Evolutionary conservation across 2,888 invertebrate genomes (phyloP).

Genomic region (Ganaspis brasiliensis): DNA sequence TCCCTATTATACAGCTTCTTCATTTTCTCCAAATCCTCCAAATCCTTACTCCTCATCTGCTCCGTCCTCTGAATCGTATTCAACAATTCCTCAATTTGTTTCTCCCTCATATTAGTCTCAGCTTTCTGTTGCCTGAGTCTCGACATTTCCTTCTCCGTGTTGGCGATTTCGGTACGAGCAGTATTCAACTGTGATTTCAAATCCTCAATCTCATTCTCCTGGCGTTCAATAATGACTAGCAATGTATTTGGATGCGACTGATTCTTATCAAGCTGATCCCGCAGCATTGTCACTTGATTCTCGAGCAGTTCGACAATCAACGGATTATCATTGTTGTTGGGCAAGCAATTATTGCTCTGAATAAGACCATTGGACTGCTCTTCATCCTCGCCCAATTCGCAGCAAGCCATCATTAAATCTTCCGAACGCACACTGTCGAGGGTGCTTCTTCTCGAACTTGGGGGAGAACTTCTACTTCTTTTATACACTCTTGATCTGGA

Average conservation of each 20-base stretch:
- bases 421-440: conserved; percentile 85
- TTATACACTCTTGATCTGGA: conserved; percentile 83
- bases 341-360: conserved; percentile 72
- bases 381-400: conserved; percentile 82
- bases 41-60: conserved; percentile 87
- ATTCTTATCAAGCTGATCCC: conserved; percentile 74
- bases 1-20: conserved; percentile 85
- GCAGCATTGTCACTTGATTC: conserved; percentile 72
- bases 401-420: conserved; percentile 81
- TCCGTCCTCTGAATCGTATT: conserved; percentile 89
- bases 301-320: conserved; percentile 76
- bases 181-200: conserved; percentile 87
- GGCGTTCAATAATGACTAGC: conserved; percentile 83
- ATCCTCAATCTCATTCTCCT: conserved; percentile 86
- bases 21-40: conserved; percentile 85
- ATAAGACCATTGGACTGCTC: conserved; percentile 80
- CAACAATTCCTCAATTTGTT: conserved; percentile 89
- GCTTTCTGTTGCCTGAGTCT: conserved; percentile 87
- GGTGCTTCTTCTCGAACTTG: conserved; percentile 84
- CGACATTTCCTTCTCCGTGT: conserved; percentile 88
- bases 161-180: conserved; percentile 84
- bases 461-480: conserved; percentile 84
- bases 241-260: conserved; percentile 75
- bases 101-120: conserved; percentile 87
- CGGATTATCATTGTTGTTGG: conserved; percentile 72